Base-by-base conservation (phyloP, 1,140 invertebrate species). In the Colletes latitarsis region DNA sequence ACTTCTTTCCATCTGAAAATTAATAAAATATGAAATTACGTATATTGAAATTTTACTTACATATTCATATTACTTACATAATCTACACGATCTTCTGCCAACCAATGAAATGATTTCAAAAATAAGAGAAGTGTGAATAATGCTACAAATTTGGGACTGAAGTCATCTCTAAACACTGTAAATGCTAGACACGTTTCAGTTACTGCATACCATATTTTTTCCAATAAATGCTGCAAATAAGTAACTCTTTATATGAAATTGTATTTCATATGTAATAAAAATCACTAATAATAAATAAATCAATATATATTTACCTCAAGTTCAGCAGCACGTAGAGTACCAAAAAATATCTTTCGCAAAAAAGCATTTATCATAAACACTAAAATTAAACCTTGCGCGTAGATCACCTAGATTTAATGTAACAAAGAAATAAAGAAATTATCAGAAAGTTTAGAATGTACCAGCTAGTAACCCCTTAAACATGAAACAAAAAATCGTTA, bases 51-150 rank as follows among this genome's bases (percentile, higher is more conserved):
- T 62, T 64, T 10, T 19, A 15, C 0, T 14, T 6, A 53, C 19
- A 15, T 17, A 63, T 15, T 43, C 0, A 10, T 43, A 21, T 62
- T n/a, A 96, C 97, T 97, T 95, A 99, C 98, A 96, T 98, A 99
- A 94, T 99, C 99, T 46, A 99, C 98, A 92, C 99, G 95, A 90
- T 99, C 99, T 94, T 99, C 99, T 52, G 98, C 98, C 19, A 99
- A 94, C 99, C 99, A 99, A 94, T 99, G 99, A 94, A 99, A 99
- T 93, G 98, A 98, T 94, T 99, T 99, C 17, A 99, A 93, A 93
- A 99, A 99, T 57, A 99, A 94, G 49, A 99, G 94, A 21, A 99
- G 94, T 14, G 98, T 99, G 93, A 99, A 99, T 57, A 99, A 94
- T 15, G 98, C 98, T 89, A 99, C 98, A 95, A 99, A 99, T 91